Percentiles rank a stretch among this genome's conserved stretches.
Evolutionary conservation across 23 tunicate genomes (phyloP).

Genomic region (Phallusia fumigata): DNA sequence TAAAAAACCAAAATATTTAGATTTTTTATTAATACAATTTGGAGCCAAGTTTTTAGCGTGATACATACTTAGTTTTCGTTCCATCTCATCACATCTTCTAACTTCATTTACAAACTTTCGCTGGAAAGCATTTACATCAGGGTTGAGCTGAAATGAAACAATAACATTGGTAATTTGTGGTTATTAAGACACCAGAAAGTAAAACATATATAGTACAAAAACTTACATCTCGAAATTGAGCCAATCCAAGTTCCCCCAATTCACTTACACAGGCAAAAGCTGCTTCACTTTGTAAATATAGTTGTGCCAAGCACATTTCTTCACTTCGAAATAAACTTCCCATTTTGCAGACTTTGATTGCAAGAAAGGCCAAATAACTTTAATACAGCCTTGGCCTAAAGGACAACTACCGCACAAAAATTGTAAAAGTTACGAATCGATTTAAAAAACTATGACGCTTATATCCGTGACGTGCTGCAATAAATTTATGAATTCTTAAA

Average conservation of each 20-base stretch:
- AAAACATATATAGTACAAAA: not conserved
- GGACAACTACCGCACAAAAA: too few species aligned
- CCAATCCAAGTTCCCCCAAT: conserved; percentile 75
- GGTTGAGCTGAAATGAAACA: conserved; percentile 38
- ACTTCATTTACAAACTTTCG: conserved; percentile 74
- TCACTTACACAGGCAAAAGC: conserved; percentile 76
- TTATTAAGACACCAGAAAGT: not conserved
- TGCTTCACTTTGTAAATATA: conserved; percentile 72
- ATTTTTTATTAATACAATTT: too few species aligned
- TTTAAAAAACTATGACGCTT: too few species aligned
- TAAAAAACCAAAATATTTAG: not conserved
- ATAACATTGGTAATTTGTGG: not conserved
- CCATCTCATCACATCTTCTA: conserved; percentile 82
- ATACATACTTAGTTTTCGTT: conserved; percentile 61
- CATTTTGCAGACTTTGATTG: conserved; percentile 21
- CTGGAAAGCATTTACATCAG: conserved; percentile 72
- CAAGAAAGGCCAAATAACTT: not conserved
- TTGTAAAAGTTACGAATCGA: too few species aligned
- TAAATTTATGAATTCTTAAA: too few species aligned
- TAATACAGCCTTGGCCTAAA: not conserved
- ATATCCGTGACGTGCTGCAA: too few species aligned
- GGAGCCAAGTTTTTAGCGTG: too few species aligned
- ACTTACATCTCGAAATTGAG: conserved; percentile 66
- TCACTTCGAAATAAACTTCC: conserved; percentile 65
- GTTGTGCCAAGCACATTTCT: conserved; percentile 77